Evolutionary conservation across 2,888 invertebrate species (phyloP).

Genomic region (Lepeophtheirus nordmannii): DNA sequence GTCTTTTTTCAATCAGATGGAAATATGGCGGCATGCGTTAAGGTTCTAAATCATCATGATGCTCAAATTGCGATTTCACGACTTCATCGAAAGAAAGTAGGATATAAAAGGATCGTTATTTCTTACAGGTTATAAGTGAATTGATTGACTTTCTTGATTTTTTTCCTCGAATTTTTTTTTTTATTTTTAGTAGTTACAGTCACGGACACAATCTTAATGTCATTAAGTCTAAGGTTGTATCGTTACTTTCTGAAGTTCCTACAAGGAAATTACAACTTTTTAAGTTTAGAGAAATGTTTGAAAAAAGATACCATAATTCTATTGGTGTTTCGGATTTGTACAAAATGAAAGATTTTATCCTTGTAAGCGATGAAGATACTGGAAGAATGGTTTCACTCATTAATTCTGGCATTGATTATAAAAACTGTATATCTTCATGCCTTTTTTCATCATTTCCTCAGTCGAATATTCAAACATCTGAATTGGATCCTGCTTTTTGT

Average conservation of each 20-base stretch:
- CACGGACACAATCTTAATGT: background rate
- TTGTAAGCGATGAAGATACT: conserved; percentile 48
- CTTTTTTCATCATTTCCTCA: too few species aligned
- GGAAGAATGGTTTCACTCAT: conserved; percentile 27
- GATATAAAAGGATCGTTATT: conserved; percentile 61
- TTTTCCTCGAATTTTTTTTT: too few species aligned
- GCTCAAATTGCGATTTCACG: conserved; percentile 53
- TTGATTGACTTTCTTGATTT: conserved; percentile 25
- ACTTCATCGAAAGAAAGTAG: conserved; percentile 64
- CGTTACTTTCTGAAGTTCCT: conserved; percentile 57
- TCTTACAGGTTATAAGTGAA: conserved; percentile 39
- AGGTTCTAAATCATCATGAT: conserved; percentile 49
- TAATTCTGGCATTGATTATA: background rate
- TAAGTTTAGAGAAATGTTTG: conserved; percentile 64
- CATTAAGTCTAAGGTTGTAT: conserved; percentile 51
- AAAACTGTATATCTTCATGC: too few species aligned
- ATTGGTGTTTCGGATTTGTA: conserved; percentile 41
- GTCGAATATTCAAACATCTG: too few species aligned
- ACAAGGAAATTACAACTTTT: conserved; percentile 57
- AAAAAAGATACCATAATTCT: conserved; percentile 59
- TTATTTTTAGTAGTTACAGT: too few species aligned
- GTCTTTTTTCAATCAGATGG: conserved; percentile 50
- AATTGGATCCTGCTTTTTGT: background rate
- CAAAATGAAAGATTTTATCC: conserved; percentile 58
- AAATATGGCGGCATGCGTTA: conserved; percentile 51